phyloP scores from a whole-genome alignment of 1,140 invertebrate genomes.

The Agrypnia vestita region DNA sequence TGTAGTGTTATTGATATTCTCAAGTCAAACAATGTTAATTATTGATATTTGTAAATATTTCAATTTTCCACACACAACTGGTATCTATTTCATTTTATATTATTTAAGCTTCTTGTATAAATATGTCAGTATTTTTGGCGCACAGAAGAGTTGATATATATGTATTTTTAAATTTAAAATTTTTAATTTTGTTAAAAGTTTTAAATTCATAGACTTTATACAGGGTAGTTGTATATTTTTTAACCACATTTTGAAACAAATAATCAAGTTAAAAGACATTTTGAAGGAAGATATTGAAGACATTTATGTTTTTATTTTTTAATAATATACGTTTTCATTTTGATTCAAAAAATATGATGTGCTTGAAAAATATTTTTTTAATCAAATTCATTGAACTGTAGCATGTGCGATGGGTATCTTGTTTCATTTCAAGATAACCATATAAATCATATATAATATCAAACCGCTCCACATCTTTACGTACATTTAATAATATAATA shows the following conservation, averaged over 20 bases:
- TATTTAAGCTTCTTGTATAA: background rate
- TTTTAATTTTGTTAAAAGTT: background rate
- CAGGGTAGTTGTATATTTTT: no score
- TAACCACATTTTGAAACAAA: no score
- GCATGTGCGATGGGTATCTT: no score
- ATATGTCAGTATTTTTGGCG: conserved; percentile 20
- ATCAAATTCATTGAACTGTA: no score
- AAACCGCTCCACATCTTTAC: background rate
- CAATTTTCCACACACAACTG: background rate
- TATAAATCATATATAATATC: no score
- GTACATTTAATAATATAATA: conserved; percentile 5
- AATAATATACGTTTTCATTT: no score
- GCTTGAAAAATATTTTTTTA: no score
- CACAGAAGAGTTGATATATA: background rate
- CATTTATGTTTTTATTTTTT: no score
- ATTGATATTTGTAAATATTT: conserved; percentile 41
- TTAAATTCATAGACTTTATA: background rate
- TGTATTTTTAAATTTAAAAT: background rate
- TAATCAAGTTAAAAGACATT: no score
- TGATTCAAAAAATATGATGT: no score
- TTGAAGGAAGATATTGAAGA: no score
- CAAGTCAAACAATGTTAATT: conserved; percentile 15
- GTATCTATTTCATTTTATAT: conserved; percentile 12
- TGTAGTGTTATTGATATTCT: conserved; percentile 6
- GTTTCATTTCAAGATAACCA: no score